These are phyloP conservation scores for Ctenopoma kingsleyae DNA, from an alignment of 2,797 vertebrate genomes.

Conservation along the genomic window DNA sequence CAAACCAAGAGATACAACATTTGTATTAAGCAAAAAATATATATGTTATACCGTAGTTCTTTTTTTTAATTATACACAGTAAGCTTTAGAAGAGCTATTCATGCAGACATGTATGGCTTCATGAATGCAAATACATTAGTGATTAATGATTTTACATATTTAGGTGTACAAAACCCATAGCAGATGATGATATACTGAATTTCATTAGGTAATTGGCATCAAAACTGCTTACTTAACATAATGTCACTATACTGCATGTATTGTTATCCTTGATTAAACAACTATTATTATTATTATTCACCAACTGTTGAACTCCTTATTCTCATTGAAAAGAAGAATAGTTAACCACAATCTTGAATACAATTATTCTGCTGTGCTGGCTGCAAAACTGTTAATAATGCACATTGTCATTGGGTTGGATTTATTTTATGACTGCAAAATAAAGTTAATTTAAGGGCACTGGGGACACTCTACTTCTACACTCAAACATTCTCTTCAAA, in stretches of 20 bases:
- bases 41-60: slow-evolving; percentile 5
- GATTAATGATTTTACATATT: slow-evolving; percentile 21
- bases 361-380: not conserved
- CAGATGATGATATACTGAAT: not conserved
- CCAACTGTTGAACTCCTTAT: slow-evolving; percentile 2
- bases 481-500: not conserved
- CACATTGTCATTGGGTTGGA: not conserved
- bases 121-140: not conserved
- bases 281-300: slow-evolving; percentile 3
- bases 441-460: not conserved
- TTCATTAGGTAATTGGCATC: slow-evolving; percentile 5
- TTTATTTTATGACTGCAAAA: not conserved
- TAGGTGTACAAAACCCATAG: slow-evolving; percentile 11
- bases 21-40: slow-evolving; percentile 3
- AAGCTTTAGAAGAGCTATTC: not conserved
- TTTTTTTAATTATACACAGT: slow-evolving; percentile 6
- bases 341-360: not conserved
- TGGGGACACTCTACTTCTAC: slow-evolving; percentile 1
- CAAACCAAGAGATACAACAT: slow-evolving; percentile 1
- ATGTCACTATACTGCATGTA: slow-evolving; percentile 7
- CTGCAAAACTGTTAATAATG: slow-evolving; percentile 6
- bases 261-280: slow-evolving; percentile 43
- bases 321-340: slow-evolving; percentile 16
- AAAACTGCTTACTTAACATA: not conserved
- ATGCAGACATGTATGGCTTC: not conserved